Conservation (phyloP, 2,888 invertebrate species). For the Drosophila phalerata region DNA sequence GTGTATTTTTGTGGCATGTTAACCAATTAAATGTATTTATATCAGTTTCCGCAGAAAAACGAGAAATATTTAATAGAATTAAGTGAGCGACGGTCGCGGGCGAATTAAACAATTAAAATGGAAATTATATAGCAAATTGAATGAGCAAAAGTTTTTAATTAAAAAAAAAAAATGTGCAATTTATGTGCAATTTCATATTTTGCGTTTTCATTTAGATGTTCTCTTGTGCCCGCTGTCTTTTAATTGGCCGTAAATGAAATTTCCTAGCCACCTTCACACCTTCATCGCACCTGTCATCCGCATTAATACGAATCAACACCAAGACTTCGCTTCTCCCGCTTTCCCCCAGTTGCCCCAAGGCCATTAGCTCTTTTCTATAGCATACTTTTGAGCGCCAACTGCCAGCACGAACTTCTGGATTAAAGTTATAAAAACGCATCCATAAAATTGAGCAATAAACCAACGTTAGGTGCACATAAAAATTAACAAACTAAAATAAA, state of each 20-base stretch:
- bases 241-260: slow-evolving; percentile 69
- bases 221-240: slow-evolving; percentile 30
- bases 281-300: slow-evolving; percentile 51
- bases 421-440: slow-evolving; percentile 41
- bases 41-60: not conserved
- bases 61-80: slow-evolving; percentile 29
- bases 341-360: not conserved
- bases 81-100: not conserved
- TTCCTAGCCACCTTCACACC: slow-evolving; percentile 24
- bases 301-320: slow-evolving; percentile 31
- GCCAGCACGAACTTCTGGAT: slow-evolving; percentile 19
- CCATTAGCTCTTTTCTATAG: slow-evolving; percentile 38
- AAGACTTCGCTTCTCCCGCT: not conserved
- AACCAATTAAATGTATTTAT: slow-evolving; percentile 8
- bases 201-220: slow-evolving; percentile 25
- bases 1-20: not conserved
- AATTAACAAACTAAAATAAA: slow-evolving; percentile 53
- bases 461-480: slow-evolving; percentile 20
- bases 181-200: slow-evolving; percentile 23
- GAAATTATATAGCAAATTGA: slow-evolving; percentile 41
- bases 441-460: slow-evolving; percentile 30
- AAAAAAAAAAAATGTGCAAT: slow-evolving; percentile 25
- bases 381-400: slow-evolving; percentile 49
- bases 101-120: slow-evolving; percentile 52
- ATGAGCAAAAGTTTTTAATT: slow-evolving; percentile 43